Evolutionary conservation across 2,888 invertebrate species (phyloP).

Genomic region (Rambutsinella grinnellia): DNA sequence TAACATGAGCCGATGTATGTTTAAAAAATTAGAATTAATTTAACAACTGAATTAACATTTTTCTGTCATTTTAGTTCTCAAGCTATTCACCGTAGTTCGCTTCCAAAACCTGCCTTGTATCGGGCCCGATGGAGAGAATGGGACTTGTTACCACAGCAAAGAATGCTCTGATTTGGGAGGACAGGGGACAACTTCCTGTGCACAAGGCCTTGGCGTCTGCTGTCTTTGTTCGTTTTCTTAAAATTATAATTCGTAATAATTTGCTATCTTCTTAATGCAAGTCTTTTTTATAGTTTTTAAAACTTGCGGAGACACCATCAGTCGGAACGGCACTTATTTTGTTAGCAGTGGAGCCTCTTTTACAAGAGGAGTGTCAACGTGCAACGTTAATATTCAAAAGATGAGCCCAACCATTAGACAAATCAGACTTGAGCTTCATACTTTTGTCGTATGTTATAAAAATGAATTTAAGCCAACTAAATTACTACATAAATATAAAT

Average conservation of each 20-base stretch:
- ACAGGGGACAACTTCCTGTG: constrained; percentile 77
- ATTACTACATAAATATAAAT: no score
- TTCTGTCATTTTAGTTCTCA: constrained; percentile 60
- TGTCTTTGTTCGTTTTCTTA: constrained; percentile 81
- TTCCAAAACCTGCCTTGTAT: constrained; percentile 71
- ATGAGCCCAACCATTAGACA: constrained; percentile 76
- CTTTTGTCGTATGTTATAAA: constrained; percentile 75
- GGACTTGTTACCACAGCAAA: constrained; percentile 78
- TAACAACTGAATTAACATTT: no score
- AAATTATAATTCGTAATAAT: no score
- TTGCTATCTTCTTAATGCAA: no score
- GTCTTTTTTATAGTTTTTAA: constrained; percentile 74
- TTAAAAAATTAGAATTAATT: no score
- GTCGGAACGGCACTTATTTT: constrained; percentile 78
- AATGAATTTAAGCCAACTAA: no score
- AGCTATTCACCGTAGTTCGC: constrained; percentile 58
- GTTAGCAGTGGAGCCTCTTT: constrained; percentile 74
- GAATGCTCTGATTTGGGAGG: constrained; percentile 78
- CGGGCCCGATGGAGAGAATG: constrained; percentile 75
- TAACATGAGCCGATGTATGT: constrained; percentile 63
- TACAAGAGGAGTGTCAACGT: constrained; percentile 73
- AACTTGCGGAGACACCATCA: constrained; percentile 77
- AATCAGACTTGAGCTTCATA: constrained; percentile 78
- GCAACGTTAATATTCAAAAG: constrained; percentile 78
- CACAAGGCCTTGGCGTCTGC: constrained; percentile 81